These are phyloP conservation scores for Clavelina lepadiformis DNA, from an alignment of 23 tunicate species.

Conservation along the genomic window DNA sequence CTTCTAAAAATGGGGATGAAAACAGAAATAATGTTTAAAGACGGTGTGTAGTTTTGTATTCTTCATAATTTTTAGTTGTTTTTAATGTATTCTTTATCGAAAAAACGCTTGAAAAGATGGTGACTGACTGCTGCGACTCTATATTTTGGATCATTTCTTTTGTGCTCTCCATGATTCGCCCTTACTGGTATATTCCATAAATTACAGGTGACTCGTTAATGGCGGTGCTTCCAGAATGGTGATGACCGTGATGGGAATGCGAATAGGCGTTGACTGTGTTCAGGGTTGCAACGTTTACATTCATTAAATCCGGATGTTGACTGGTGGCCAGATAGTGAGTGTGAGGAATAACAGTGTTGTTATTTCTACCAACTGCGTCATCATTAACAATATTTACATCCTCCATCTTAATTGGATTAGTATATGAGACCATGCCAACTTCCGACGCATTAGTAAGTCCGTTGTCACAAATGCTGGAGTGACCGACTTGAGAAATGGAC, in stretches of 20 bases:
- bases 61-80: too few species aligned
- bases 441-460: conserved; percentile 14
- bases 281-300: conserved; percentile 64
- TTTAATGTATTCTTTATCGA: too few species aligned
- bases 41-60: too few species aligned
- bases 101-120: too few species aligned
- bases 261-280: conserved; percentile 58
- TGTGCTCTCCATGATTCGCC: too few species aligned
- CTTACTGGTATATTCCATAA: conserved; percentile 65
- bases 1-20: too few species aligned
- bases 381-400: conserved; percentile 40
- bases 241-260: conserved; percentile 30
- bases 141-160: too few species aligned
- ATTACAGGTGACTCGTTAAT: conserved; percentile 48
- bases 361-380: conserved; percentile 11
- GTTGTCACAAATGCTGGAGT: conserved; percentile 9
- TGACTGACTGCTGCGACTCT: too few species aligned
- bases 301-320: conserved; percentile 70
- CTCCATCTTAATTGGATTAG: conserved; percentile 39
- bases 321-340: conserved; percentile 32
- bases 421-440: conserved; percentile 25
- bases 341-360: neutral
- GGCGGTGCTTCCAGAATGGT: conserved; percentile 17
- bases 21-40: too few species aligned
- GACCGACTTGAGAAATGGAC: conserved; percentile 20